phyloP scores from a whole-genome alignment of 2,797 vertebrate species.

The Lithobates sylvaticus region DNA sequence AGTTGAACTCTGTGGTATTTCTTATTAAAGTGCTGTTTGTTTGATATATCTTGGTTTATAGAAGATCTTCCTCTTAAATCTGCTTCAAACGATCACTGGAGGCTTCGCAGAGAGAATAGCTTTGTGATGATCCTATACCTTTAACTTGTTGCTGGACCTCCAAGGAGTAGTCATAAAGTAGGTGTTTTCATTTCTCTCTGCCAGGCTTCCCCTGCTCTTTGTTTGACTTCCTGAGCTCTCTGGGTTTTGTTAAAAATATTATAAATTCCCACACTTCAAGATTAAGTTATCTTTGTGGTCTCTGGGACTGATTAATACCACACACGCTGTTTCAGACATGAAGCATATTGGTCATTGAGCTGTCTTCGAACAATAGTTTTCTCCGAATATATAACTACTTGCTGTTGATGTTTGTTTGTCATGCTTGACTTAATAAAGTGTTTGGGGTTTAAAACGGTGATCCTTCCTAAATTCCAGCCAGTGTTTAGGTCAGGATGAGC shows the following conservation, averaged over 20 bases:
- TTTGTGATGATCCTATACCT: conserved; percentile 25
- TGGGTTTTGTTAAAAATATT: conserved; percentile 55
- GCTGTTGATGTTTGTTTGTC: conserved; percentile 31
- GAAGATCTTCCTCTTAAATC: conserved; percentile 19
- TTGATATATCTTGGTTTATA: conserved; percentile 1
- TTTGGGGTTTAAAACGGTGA: conserved; percentile 29
- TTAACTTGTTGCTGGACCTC: conserved; percentile 27
- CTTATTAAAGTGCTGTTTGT: conserved; percentile 11
- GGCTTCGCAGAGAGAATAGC: conserved; percentile 5
- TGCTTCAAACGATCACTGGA: not conserved
- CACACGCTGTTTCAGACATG: conserved; percentile 47
- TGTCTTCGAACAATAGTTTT: conserved; percentile 39
- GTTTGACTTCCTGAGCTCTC: conserved; percentile 42
- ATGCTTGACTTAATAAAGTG: conserved; percentile 38
- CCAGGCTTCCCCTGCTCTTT: conserved; percentile 27
- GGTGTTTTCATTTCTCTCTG: conserved; percentile 35
- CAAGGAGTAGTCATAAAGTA: conserved; percentile 26
- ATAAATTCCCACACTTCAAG: conserved; percentile 49
- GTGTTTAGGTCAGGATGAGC: conserved; percentile 19
- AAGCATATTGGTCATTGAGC: conserved; percentile 36
- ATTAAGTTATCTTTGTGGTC: conserved; percentile 56
- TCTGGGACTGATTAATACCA: conserved; percentile 55
- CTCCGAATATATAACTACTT: conserved; percentile 17
- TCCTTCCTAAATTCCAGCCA: conserved; percentile 34
- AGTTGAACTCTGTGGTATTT: not conserved